Conservation (phyloP, 1,140 invertebrate genomes). For the Heliconius congener region DNA sequence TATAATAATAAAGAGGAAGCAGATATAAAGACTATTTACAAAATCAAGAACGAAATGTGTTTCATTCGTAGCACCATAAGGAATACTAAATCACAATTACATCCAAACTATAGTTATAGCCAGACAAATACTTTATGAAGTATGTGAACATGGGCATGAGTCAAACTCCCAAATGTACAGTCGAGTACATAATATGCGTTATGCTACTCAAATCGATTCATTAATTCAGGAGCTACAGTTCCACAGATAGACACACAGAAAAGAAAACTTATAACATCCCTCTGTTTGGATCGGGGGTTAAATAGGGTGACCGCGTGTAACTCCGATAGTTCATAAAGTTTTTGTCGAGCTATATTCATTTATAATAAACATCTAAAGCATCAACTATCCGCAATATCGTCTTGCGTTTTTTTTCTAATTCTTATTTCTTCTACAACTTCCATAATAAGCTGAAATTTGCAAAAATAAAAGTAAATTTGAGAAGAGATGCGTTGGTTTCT, state of each 20-base stretch:
- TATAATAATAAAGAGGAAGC: conserved; percentile 12
- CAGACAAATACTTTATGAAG: too few relatives aligned
- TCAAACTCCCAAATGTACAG: too few relatives aligned
- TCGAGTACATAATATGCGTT: too few relatives aligned
- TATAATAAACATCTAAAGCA: conserved; percentile 24
- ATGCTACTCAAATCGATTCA: too few relatives aligned
- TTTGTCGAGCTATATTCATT: not conserved
- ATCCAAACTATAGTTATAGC: not conserved
- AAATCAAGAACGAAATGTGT: conserved; percentile 8
- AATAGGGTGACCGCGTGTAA: too few relatives aligned
- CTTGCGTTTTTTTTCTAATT: conserved; percentile 77
- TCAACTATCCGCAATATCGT: conserved; percentile 66
- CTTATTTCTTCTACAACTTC: conserved; percentile 80
- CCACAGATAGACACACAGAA: too few relatives aligned
- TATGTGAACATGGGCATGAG: too few relatives aligned
- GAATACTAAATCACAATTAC: conserved; percentile 38
- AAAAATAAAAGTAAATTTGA: conserved; percentile 40
- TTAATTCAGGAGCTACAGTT: too few relatives aligned
- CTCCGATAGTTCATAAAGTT: too few relatives aligned
- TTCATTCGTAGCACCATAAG: conserved; percentile 48
- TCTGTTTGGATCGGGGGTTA: too few relatives aligned
- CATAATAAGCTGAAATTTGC: conserved; percentile 79
- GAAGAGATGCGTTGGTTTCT: not conserved
- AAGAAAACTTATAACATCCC: too few relatives aligned
- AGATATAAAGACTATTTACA: conserved; percentile 30